These are phyloP conservation scores for Alsophila aescularia DNA, from an alignment of 2,888 invertebrate genomes.

Conservation along the genomic window DNA sequence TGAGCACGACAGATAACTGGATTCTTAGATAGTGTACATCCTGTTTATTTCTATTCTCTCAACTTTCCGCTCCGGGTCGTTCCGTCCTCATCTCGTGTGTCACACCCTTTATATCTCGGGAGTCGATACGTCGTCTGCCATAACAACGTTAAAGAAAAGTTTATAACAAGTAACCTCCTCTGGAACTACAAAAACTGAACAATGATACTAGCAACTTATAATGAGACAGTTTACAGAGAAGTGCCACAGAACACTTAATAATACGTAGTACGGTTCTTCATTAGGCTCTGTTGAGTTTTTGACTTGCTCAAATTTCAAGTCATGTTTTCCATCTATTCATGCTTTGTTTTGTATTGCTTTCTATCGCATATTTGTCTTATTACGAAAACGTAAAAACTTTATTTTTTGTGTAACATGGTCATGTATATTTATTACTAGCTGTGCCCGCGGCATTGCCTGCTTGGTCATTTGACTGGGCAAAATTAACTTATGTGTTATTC, in stretches of 20 bases:
- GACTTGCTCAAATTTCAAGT: no score
- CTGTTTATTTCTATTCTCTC: conserved; percentile 24
- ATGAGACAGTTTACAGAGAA: conserved; percentile 28
- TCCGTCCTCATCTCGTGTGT: conserved; percentile 18
- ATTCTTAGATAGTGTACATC: conserved; percentile 27
- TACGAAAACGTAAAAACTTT: no score
- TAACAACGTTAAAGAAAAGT: conserved; percentile 47
- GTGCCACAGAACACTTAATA: no score
- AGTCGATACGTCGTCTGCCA: conserved; percentile 29
- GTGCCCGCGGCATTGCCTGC: no score
- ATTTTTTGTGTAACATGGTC: no score
- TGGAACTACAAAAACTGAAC: conserved; percentile 40
- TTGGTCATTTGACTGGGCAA: no score
- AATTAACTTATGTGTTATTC: no score
- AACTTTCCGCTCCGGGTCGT: conserved; percentile 22
- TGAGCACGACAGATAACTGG: conserved; percentile 20
- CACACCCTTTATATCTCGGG: conserved; percentile 23
- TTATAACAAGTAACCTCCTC: conserved; percentile 48
- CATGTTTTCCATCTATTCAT: no score
- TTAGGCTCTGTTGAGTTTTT: background rate
- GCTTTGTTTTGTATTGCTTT: no score
- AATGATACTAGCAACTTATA: conserved; percentile 38
- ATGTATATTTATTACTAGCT: no score
- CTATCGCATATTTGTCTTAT: no score
- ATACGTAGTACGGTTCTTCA: background rate